phyloP scores from a whole-genome alignment of 2,113 vertebrate species.

The Alethe diademata region DNA sequence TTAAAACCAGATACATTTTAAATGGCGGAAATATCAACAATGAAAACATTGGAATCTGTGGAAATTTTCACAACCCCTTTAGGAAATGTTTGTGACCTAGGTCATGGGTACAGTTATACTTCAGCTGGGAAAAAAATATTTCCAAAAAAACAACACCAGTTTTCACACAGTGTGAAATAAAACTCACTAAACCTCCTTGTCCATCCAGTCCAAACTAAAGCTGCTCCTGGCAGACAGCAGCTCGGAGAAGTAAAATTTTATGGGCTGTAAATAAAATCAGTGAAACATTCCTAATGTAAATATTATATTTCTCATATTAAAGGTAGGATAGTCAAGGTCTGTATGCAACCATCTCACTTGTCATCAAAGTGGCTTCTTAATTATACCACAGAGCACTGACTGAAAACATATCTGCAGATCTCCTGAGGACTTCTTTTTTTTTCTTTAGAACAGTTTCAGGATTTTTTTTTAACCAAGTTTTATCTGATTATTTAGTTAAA shows the following conservation, averaged over 20 bases:
- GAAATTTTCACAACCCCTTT: conserved; percentile 20
- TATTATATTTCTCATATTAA: neutral
- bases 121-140: conserved; percentile 19
- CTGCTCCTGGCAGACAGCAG: conserved; percentile 14
- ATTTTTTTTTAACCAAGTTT: neutral
- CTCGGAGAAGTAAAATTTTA: conserved; percentile 18
- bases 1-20: conserved; percentile 8
- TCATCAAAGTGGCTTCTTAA: conserved; percentile 9
- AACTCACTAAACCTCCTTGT: neutral
- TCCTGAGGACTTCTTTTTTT: neutral
- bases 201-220: conserved; percentile 20
- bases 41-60: neutral
- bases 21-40: conserved; percentile 3
- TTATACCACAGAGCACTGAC: neutral
- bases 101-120: neutral
- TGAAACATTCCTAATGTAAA: neutral
- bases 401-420: neutral
- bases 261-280: conserved; percentile 27
- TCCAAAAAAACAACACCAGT: neutral
- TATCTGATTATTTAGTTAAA: conserved; percentile 64
- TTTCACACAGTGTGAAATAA: conserved; percentile 5
- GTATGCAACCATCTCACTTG: neutral
- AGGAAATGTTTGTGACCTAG: conserved; percentile 34
- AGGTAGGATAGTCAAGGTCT: neutral
- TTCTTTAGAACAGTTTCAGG: neutral